Evolutionary conservation across 1,140 invertebrate species (phyloP), one percentile per base, ranked within the genome.

Genomic region (Elymnias hypermnestra): DNA sequence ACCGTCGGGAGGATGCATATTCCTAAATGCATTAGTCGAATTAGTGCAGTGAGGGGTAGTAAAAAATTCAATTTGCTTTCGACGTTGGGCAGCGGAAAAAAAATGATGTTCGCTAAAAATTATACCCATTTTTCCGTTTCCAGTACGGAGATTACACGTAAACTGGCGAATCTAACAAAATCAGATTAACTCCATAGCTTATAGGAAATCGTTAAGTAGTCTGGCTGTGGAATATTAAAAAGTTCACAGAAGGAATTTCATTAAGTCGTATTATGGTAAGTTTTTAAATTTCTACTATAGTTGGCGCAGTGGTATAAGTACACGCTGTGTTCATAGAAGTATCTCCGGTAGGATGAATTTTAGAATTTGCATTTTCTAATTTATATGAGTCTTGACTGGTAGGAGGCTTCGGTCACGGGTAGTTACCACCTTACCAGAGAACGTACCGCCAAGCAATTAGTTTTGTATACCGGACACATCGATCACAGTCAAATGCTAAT

Each of bases 11-110:
- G 42, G 66, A 67, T 73, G 69, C 72, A 74, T 67, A 61, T 47
- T 48, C 61, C 63, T 75, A 83, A 79, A 68, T 69, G 72, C 70
- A 79, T 83, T 83, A 83, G 58, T 64, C 71, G 66, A 75, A 79
- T 83, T 83, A 83, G 69, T 69, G 63, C 71, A 67, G 56, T 72
- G 71, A 77, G 66, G 76, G 74, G 62, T 69, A 61, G 64, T 57
- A 66, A 79, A 83, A 81, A 83, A 83, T 75, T 81, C 76, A 83
- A 83, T 83, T 83, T 83, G 55, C 74, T 64, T 63, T 61, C 63
- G 66, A 50, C 68, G 63, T 53, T 57, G 61, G 65, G 53, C 57
- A 53, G 53, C 50, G 58, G 53, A 61, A 72, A 78, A 83, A 78
- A 57, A 52, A 59, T 48, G 51, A 42, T 57, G 57, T 57, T 59